A percentile compares a stretch with the other conserved stretches of the same genome.
phyloP scores from a whole-genome alignment of 2,888 invertebrate genomes.

The Petrophora chlorosata region DNA sequence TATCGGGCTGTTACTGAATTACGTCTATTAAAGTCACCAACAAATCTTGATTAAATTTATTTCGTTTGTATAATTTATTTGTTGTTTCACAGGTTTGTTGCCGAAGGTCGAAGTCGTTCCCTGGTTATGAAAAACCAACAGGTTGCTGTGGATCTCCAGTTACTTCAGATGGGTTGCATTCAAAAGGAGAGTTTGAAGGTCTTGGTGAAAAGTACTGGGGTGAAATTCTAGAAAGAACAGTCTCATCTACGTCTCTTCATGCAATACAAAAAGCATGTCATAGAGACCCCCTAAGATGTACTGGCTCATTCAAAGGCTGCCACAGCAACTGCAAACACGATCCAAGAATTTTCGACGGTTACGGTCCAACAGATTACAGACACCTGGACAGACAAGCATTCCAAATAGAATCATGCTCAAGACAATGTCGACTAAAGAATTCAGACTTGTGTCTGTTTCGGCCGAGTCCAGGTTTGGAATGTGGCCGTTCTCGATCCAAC shows the following conservation, averaged over 20 bases:
- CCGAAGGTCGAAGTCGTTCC: constrained; percentile 66
- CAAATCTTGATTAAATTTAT: constrained; percentile 7
- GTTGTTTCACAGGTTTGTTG: constrained; percentile 79
- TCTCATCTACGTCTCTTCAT: constrained; percentile 89
- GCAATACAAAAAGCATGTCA: constrained; percentile 85
- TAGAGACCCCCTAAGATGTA: constrained; percentile 68
- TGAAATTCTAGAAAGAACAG: constrained; percentile 90
- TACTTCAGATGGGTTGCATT: constrained; percentile 76
- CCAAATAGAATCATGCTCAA: constrained; percentile 77
- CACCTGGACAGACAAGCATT: constrained; percentile 76
- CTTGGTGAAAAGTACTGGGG: constrained; percentile 89
- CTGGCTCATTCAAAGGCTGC: constrained; percentile 78
- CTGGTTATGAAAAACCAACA: constrained; percentile 71
- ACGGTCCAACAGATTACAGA: constrained; percentile 70
- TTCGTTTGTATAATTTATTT: constrained; percentile 3
- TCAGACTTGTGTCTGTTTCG: constrained; percentile 77
- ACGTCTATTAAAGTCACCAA: constrained; percentile 7
- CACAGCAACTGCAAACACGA: constrained; percentile 73
- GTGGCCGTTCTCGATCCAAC: constrained; percentile 76
- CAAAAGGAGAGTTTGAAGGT: constrained; percentile 86
- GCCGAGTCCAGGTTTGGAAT: constrained; percentile 70
- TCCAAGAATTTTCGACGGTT: constrained; percentile 74
- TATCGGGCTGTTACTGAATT: constrained; percentile 10
- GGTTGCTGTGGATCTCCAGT: constrained; percentile 78
- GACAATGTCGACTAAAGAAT: constrained; percentile 76